Percentiles rank a stretch among this genome's conserved stretches.
These are phyloP conservation scores for Aurelia aurita complex sp. Pacific DNA, from an alignment of 30 jellyfish, hydroid and myxozoan genomes.

Conservation along the genomic window DNA sequence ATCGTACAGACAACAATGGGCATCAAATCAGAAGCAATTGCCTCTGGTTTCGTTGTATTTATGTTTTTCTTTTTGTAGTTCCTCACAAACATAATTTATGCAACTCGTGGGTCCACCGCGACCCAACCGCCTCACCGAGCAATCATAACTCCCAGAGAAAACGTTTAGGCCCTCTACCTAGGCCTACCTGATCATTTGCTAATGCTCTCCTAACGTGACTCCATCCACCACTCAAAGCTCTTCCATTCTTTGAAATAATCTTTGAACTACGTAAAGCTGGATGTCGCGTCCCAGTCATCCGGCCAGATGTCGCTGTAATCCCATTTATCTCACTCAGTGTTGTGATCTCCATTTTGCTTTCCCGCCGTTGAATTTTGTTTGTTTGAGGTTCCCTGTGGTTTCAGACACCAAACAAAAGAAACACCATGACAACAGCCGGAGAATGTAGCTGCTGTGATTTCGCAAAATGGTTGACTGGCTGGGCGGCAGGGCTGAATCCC, in stretches of 20 bases:
- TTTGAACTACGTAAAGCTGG: conserved; percentile 66
- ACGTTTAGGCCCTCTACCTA: no score
- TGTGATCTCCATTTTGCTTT: conserved; percentile 39
- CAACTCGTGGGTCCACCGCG: no score
- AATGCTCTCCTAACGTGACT: conserved; percentile 63
- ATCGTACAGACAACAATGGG: no score
- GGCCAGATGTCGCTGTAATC: conserved; percentile 47
- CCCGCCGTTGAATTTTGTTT: conserved; percentile 21
- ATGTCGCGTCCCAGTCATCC: conserved; percentile 42
- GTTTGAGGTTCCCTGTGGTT: conserved; percentile 62
- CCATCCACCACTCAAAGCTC: conserved; percentile 75
- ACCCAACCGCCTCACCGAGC: no score
- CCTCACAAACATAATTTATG: no score
- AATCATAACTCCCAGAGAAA: no score
- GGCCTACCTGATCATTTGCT: conserved; percentile 62
- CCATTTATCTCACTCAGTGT: conserved; percentile 48
- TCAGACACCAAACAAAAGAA: conserved; percentile 31
- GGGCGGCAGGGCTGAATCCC: no score
- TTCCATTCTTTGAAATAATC: conserved; percentile 4
- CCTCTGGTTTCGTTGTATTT: no score
- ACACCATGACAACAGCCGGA: conserved; percentile 49
- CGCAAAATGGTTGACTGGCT: conserved; percentile 28
- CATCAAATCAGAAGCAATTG: no score
- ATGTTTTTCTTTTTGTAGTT: no score
- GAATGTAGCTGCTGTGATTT: conserved; percentile 16